Evolutionary conservation across 2,888 invertebrate genomes (phyloP).

Genomic region (Cybosia mesomella): DNA sequence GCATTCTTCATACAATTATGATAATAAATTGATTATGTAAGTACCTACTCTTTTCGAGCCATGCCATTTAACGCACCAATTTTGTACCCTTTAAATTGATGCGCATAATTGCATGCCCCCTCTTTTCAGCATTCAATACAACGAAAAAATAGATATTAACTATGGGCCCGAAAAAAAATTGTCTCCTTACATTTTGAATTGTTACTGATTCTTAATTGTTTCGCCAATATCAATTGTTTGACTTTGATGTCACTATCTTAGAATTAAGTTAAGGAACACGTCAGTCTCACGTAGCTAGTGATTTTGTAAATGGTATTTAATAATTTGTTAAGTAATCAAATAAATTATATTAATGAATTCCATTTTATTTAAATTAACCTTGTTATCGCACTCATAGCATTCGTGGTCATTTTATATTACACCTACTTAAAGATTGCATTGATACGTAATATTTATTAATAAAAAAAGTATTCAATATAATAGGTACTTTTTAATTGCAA

Average conservation of each 20-base stretch:
- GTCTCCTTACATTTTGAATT: constrained; percentile 14
- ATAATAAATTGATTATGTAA: too few relatives aligned
- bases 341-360: constrained; percentile 25
- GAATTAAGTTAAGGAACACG: constrained; percentile 38
- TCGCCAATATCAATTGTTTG: constrained; percentile 33
- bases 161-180: background rate
- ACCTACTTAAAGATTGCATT: background rate
- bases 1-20: too few relatives aligned
- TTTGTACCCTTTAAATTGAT: background rate
- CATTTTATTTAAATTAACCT: constrained; percentile 1
- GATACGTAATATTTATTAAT: background rate
- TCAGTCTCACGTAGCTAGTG: constrained; percentile 73
- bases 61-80: background rate
- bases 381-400: background rate
- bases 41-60: background rate
- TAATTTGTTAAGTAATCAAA: constrained; percentile 40
- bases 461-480: background rate
- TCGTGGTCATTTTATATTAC: too few relatives aligned
- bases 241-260: constrained; percentile 46
- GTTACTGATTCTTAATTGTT: constrained; percentile 24
- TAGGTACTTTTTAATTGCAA: background rate
- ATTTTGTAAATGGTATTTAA: constrained; percentile 53
- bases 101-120: background rate
- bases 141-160: background rate
- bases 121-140: too few relatives aligned